A percentile compares a stretch with the other conserved stretches of the same genome.
Conservation (phyloP, 2,888 invertebrate genomes). For the Helicoverpa assulta region DNA sequence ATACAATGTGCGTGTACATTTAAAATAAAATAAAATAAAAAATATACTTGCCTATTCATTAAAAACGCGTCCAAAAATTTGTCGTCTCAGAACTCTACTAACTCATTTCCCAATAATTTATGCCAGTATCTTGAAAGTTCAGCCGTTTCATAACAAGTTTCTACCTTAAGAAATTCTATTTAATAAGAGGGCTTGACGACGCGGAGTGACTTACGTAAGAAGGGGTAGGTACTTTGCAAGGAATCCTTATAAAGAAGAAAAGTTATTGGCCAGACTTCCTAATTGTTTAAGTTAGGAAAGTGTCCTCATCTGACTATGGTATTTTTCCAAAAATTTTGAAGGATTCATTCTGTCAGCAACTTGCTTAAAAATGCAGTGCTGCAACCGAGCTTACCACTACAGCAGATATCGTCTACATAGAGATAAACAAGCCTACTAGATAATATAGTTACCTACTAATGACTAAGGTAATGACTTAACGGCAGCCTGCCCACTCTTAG, state of each 20-base stretch:
- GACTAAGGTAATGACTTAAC: no score
- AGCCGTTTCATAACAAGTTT: constrained; percentile 47
- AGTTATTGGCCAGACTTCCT: constrained; percentile 25
- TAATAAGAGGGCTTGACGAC: constrained; percentile 36
- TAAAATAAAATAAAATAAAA: no score
- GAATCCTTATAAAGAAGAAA: constrained; percentile 40
- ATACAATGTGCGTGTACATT: background rate
- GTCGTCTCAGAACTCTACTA: constrained; percentile 11
- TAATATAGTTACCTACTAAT: no score
- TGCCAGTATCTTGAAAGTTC: constrained; percentile 37
- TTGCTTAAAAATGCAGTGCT: no score
- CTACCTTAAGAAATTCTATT: constrained; percentile 41
- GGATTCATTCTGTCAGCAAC: no score
- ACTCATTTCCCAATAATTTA: constrained; percentile 45
- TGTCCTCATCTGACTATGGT: background rate
- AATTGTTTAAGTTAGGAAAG: constrained; percentile 35
- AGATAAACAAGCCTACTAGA: no score
- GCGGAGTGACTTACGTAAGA: constrained; percentile 35
- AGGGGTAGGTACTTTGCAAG: constrained; percentile 13
- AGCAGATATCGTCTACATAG: no score
- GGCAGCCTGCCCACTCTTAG: no score
- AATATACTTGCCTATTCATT: background rate
- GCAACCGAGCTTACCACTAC: no score
- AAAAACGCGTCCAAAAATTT: constrained; percentile 17
- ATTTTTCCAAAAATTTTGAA: background rate